Percentiles rank a stretch among this genome's conserved stretches.
phyloP scores from a whole-genome alignment of 2,113 vertebrate genomes.

The Brachyhypopomus occidentalis region DNA sequence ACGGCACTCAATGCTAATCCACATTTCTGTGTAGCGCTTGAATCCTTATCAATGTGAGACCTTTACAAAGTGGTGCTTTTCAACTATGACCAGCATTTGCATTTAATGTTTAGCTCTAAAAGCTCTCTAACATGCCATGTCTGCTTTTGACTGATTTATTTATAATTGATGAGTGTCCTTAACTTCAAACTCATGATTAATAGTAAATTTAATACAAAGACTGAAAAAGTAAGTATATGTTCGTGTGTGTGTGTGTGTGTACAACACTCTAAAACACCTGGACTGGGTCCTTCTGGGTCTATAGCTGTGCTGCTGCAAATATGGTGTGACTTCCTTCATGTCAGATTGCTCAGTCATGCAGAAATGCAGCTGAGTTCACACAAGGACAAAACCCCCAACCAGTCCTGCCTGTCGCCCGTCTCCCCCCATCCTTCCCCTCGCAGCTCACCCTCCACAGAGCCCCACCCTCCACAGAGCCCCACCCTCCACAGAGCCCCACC shows the following conservation, averaged over 20 bases:
- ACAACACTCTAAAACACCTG: slow-evolving; percentile 27
- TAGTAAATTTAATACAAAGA: neutral
- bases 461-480: neutral
- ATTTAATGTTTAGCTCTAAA: neutral
- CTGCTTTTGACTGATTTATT: neutral
- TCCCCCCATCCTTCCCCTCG: neutral
- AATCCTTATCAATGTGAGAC: neutral
- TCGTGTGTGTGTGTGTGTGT: neutral
- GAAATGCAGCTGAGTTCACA: slow-evolving; percentile 12
- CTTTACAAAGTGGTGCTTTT: neutral
- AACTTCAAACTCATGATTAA: neutral
- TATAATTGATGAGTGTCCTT: neutral
- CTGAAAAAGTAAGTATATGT: neutral
- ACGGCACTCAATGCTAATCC: slow-evolving; percentile 2
- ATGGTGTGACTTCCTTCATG: slow-evolving; percentile 21
- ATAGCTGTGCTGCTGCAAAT: neutral
- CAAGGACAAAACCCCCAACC: slow-evolving; percentile 20
- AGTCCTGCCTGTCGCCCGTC: slow-evolving; percentile 26
- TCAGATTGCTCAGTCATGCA: slow-evolving; percentile 4
- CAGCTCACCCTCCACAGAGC: neutral
- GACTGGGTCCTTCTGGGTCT: neutral
- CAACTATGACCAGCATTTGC: too few species aligned
- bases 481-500: neutral
- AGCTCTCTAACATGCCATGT: neutral
- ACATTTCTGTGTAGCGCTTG: neutral